Percentiles rank a stretch among this genome's conserved stretches.
Evolutionary conservation across 2,113 vertebrate genomes (phyloP).

Genomic region (Paralichthys olivaceus): DNA sequence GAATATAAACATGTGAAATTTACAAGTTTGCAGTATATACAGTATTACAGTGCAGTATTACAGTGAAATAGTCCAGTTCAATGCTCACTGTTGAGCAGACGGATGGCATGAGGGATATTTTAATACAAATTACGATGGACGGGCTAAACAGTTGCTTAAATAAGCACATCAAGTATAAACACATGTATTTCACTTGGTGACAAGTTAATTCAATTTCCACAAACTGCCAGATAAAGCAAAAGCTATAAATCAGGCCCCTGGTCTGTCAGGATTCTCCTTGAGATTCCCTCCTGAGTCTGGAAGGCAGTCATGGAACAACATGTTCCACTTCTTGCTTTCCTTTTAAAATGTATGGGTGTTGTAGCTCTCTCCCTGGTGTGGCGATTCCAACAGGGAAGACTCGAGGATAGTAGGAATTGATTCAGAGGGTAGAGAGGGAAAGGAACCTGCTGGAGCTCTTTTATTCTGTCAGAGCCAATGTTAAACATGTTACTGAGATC

Average conservation of each 20-base stretch:
- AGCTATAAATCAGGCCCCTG: background rate
- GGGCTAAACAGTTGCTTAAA: too few species aligned
- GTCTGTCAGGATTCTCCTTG: background rate
- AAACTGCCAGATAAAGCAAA: too few species aligned
- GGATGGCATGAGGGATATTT: too few species aligned
- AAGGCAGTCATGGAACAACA: background rate
- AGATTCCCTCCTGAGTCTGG: conserved; percentile 9
- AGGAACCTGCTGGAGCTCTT: background rate
- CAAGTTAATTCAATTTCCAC: too few species aligned
- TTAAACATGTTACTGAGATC: background rate
- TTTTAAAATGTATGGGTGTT: background rate
- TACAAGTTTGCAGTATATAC: too few species aligned
- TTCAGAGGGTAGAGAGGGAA: background rate
- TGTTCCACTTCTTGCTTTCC: background rate
- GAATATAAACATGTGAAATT: too few species aligned
- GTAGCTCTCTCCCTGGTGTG: background rate
- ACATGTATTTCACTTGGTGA: too few species aligned
- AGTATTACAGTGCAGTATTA: too few species aligned
- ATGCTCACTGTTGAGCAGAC: too few species aligned
- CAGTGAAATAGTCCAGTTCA: too few species aligned
- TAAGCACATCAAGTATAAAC: too few species aligned
- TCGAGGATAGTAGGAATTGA: background rate
- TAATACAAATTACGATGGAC: too few species aligned
- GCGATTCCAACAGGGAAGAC: background rate
- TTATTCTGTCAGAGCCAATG: background rate